Percentiles rank a stretch among this genome's conserved stretches.
Conservation (phyloP, 2,113 vertebrate species). For the Phalacrocorax aristotelis region DNA sequence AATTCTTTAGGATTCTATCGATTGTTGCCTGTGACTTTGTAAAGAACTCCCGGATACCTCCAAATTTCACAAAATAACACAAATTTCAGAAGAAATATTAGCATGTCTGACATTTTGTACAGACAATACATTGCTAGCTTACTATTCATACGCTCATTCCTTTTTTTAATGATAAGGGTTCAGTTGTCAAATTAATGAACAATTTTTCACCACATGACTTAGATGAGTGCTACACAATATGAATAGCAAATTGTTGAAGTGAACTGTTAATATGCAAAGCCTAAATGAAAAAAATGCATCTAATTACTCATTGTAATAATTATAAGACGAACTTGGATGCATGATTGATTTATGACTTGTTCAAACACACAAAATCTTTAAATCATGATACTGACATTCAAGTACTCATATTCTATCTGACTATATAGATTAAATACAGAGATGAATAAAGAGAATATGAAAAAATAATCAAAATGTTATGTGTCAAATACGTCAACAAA, state of each 20-base stretch:
- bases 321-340: not conserved
- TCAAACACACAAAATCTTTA: not conserved
- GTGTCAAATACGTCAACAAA: not conserved
- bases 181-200: constrained; percentile 14
- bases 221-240: not conserved
- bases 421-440: not conserved
- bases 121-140: not conserved
- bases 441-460: not conserved
- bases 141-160: not conserved
- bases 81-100: not conserved
- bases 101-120: not conserved
- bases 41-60: not conserved
- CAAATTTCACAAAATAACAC: not conserved
- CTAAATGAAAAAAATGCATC: not conserved
- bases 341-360: constrained; percentile 12
- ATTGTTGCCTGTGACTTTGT: not conserved
- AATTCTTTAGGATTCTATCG: not conserved
- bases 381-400: not conserved
- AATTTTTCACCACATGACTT: not conserved
- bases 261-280: not conserved
- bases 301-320: constrained; percentile 29
- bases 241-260: not conserved
- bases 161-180: not conserved
- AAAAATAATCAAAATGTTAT: not conserved
- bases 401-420: not conserved